phyloP scores from a whole-genome alignment of 2,888 invertebrate genomes.

The Automeris io region DNA sequence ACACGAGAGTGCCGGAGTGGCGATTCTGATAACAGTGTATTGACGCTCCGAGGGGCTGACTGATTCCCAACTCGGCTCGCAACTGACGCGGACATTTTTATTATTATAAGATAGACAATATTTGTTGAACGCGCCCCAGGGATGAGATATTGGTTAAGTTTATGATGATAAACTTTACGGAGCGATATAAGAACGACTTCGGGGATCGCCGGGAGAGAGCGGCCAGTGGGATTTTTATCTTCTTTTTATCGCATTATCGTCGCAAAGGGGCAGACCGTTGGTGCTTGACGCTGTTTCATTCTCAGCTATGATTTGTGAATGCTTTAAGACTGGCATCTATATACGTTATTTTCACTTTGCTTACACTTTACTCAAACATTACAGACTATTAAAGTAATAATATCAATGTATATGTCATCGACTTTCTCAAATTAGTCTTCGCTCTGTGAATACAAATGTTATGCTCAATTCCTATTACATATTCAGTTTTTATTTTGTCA shows the following conservation, averaged over 20 bases:
- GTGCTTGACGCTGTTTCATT: too few species aligned
- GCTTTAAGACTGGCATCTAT: too few species aligned
- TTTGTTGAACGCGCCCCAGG: conserved; percentile 7
- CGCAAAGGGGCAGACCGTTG: too few species aligned
- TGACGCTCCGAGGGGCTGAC: conserved; percentile 36
- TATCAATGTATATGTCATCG: too few species aligned
- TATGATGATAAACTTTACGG: conserved; percentile 15
- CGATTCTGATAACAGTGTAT: conserved; percentile 33
- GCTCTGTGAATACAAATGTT: too few species aligned
- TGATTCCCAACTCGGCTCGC: conserved; percentile 25
- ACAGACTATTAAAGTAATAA: too few species aligned
- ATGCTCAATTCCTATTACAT: too few species aligned
- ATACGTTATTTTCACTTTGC: too few species aligned
- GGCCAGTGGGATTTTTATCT: background rate
- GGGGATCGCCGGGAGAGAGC: background rate
- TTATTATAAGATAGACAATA: conserved; percentile 21
- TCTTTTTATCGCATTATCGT: conserved; percentile 1
- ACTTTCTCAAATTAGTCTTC: too few species aligned
- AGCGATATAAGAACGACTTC: background rate
- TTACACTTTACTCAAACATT: too few species aligned
- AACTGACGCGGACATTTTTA: conserved; percentile 28
- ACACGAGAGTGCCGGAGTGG: conserved; percentile 16
- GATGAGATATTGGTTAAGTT: conserved; percentile 8
- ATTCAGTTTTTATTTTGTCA: too few species aligned
- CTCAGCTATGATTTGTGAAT: too few species aligned